Percentiles rank a stretch among this genome's conserved stretches.
Conservation (phyloP, 2,797 vertebrate species). For the Coreius guichenoti region DNA sequence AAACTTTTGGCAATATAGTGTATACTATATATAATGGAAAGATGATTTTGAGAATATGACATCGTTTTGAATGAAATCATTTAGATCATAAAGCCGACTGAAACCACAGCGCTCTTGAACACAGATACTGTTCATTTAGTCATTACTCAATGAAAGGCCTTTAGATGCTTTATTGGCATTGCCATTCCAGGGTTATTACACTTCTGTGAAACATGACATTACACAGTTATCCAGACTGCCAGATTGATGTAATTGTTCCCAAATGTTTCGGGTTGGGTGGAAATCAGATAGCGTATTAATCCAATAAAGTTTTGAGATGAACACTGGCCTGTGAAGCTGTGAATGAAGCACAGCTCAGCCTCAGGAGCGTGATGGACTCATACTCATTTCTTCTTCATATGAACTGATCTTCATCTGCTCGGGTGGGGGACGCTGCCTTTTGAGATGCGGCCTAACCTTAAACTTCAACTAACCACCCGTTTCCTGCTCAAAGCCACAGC, state of each 20-base stretch:
- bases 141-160: not conserved
- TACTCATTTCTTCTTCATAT: not conserved
- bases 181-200: not conserved
- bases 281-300: conserved; percentile 33
- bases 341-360: not conserved
- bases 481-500: conserved; percentile 11
- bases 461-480: conserved; percentile 65
- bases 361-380: not conserved
- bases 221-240: conserved; percentile 19
- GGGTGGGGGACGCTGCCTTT: conserved; percentile 76
- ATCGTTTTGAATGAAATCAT: not conserved
- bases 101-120: not conserved
- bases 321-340: not conserved
- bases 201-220: conserved; percentile 11
- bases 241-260: conserved; percentile 36
- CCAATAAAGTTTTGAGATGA: conserved; percentile 7
- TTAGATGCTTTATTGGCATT: not conserved
- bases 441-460: conserved; percentile 23
- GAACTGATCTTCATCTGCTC: not conserved
- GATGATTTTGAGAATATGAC: not conserved
- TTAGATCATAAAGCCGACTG: not conserved
- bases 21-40: not conserved
- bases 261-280: conserved; percentile 28
- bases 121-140: not conserved
- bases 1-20: not conserved